Base-by-base conservation (phyloP, 2,113 vertebrate species). In the Acrocephalus arundinaceus region DNA sequence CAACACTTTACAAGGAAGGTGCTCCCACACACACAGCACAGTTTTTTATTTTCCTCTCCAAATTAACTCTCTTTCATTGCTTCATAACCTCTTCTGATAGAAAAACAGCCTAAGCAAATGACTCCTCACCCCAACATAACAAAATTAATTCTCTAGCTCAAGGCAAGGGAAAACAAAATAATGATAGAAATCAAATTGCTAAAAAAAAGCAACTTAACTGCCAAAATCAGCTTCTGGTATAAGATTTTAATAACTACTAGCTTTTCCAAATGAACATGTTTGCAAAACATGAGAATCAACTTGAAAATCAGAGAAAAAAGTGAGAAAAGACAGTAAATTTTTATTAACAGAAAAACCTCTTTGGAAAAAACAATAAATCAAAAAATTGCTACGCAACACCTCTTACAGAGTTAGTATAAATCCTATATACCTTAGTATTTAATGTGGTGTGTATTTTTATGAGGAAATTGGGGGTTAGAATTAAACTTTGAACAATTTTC, bases 211-310 rank as follows among this genome's bases (percentile, higher is more conserved):
- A 88, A 87, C 46, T 30, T 89, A 87, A 68, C 63, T 68, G 93
- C 87, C 85, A 67, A 93, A 77, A 43, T 77, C 80, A 66, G 48
- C 37, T 88, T 43, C 79, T 77, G 14, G 37, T 72, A 35, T 5
- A n/a, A 49, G 51, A 37, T 58, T 95, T 94, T 90, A 93, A 94
- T 93, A 89, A 88, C 37, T 78, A 37, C 62, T 46, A 57, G 73
- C 86, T 94, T 97, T 65, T 72, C 83, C 58, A 83, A 92, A 95
- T 37, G n/a, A 83, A 92, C 31, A 46, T 73, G 39, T 77, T 81
- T 94, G 76, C 76, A 83, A 77, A 62, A 82, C 45, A 61, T 14
- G 7, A 72, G 75, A 81, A 66, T 4, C 8, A 78, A 62, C 28
- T 41, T 2, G 9, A 45, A 79, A 72, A 72, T 59, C 33, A 68